Evolutionary conservation across 1,140 invertebrate genomes (phyloP).

Genomic region (Drosophila funebris): DNA sequence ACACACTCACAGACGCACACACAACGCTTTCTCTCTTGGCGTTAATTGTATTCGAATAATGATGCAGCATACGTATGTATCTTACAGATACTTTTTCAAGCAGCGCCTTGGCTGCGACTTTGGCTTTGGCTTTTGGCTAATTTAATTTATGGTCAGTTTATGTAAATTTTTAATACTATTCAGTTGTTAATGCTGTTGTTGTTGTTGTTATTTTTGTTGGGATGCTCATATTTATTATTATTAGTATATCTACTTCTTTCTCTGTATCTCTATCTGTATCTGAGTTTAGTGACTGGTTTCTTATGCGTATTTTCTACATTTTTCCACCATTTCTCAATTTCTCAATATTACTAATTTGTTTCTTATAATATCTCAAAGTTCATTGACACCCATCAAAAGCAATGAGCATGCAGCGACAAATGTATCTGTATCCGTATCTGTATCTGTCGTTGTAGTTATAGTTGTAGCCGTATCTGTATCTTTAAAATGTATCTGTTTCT

Average conservation of each 20-base stretch:
- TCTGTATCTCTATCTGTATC: conserved; percentile 38
- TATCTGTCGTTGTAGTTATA: too few relatives aligned
- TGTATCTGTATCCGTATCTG: conserved; percentile 38
- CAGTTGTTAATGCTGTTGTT: conserved; percentile 37
- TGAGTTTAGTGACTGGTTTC: conserved; percentile 34
- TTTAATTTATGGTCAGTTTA: conserved; percentile 80
- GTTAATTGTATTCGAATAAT: conserved; percentile 82
- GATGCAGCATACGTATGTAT: conserved; percentile 55
- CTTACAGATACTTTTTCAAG: conserved; percentile 40
- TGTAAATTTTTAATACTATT: conserved; percentile 76
- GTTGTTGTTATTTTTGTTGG: conserved; percentile 29
- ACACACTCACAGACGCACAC: conserved; percentile 5
- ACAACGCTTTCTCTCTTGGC: conserved; percentile 69
- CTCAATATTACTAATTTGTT: conserved; percentile 69
- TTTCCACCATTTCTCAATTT: conserved; percentile 30
- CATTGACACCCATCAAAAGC: conserved; percentile 63
- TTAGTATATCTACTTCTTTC: conserved; percentile 28
- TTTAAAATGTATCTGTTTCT: not conserved
- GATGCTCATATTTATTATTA: conserved; percentile 41
- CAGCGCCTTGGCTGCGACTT: conserved; percentile 1
- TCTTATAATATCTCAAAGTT: conserved; percentile 46
- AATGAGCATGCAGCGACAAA: conserved; percentile 16
- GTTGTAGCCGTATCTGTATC: too few relatives aligned
- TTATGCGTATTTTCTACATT: conserved; percentile 36
- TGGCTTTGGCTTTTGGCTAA: conserved; percentile 51